Base-by-base conservation (phyloP, 2,797 vertebrate species). In the Chromobotia macracanthus region DNA sequence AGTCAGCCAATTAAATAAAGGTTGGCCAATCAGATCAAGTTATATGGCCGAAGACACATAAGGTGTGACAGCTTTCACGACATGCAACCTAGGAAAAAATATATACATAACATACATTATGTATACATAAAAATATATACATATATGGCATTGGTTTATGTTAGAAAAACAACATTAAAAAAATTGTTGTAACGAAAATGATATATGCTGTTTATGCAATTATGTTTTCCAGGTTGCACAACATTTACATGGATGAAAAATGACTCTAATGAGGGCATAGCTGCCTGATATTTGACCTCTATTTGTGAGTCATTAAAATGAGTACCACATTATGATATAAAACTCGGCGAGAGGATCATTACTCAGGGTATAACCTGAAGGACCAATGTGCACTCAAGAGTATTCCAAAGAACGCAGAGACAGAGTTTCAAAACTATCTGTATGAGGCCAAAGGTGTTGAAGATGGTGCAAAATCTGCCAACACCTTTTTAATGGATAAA, bases 241-340 rank as follows among this genome's bases (percentile, higher is more conserved):
- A 5, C 46, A 63, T 70, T 70, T 41, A 1, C 28, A 63, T 3
- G 18, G 5, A 70, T 71, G 66, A 78, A 78, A 63, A 63, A 78
- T 78, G 6, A 31, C 75, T 28, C 60, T 70, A 38, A 38, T 44
- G 28, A 70, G 46, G 76, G 67, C 60, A 63, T 68, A 60, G 55
- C 31, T 61, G n/a, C 28, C 56, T 70, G 61, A n/a, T 6, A 11
- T 63, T 70, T 70, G 56, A 70, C 76, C 66, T 63, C 67, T 63
- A 16, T 63, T 63, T 53, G 1, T n/a, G 44, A 70, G 46, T 41
- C 50, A 63, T 77, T 70, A 25, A 71, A 71, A 78, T 35, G 16
- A 18, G 9, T 19, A 61, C 0, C 25, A 18, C 28, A 41, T 15
- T 63, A 53, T 71, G 56, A 53, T 50, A 70, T 41, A 53, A 63